Conservation (phyloP, 1,140 invertebrate genomes). For the Halesus radiatus region DNA sequence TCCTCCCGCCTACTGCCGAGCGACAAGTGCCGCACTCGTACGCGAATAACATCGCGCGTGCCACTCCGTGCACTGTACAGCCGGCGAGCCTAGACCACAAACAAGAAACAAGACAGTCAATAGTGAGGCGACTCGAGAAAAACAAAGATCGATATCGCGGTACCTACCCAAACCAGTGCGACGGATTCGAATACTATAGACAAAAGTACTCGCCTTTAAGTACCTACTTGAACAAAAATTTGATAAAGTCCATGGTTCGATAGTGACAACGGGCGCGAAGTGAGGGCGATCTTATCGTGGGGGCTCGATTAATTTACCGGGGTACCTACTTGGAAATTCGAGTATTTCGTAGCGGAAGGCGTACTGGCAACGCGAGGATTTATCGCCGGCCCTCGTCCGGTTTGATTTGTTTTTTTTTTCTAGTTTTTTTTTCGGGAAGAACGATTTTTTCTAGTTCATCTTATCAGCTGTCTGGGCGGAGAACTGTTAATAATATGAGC, state of each 20-base stretch:
- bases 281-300: slow-evolving; percentile 15
- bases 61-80: slow-evolving; percentile 56
- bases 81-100: slow-evolving; percentile 3
- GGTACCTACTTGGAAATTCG: slow-evolving; percentile 49
- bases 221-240: neutral
- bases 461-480: slow-evolving; percentile 33
- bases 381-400: slow-evolving; percentile 21
- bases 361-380: slow-evolving; percentile 25
- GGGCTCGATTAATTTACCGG: neutral
- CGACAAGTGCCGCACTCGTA: slow-evolving; percentile 57
- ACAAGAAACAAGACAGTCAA: slow-evolving; percentile 54
- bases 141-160: neutral
- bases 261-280: slow-evolving; percentile 29
- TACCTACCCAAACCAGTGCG: neutral
- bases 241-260: neutral
- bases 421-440: neutral
- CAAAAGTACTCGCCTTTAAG: neutral
- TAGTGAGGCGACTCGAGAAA: neutral
- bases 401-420: slow-evolving; percentile 17
- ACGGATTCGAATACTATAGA: neutral
- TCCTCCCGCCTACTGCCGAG: slow-evolving; percentile 50
- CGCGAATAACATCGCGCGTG: slow-evolving; percentile 52
- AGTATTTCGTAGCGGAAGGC: slow-evolving; percentile 23
- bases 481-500: neutral
- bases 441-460: slow-evolving; percentile 5